Base-by-base conservation (phyloP, 2,888 invertebrate genomes). In the Drosophila lutescens region DNA sequence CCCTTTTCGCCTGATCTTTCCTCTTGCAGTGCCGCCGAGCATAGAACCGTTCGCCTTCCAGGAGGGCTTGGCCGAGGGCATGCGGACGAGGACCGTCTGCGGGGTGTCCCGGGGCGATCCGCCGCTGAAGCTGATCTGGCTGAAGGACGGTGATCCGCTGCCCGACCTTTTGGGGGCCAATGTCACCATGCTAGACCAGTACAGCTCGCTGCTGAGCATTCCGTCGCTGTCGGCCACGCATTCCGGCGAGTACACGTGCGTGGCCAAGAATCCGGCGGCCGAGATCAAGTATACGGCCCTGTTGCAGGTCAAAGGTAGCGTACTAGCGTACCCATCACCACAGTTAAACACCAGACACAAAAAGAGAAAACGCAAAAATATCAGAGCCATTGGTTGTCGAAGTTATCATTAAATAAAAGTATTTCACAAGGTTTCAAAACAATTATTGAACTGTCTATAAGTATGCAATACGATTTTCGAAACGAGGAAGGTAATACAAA, bases 11-110 rank as follows among this genome's bases (percentile, higher is more conserved):
- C 40, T 87, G 65, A 78, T 79, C 65, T 79, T 66, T 87, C 75
- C 86, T 80, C 82, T 93, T 93, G 92, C 95, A 96, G 96, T 96
- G 94, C 96, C 96, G 93, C 96, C 96, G 93, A 95, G 95, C 94
- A 96, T 96, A 94, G 95, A 95, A 94, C 95, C 96, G 93, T 96
- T 96, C 94, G 94, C 94, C 93, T 96, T 96, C 94, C 95, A 95
- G 95, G 96, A 95, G 93, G 95, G 95, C 92, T 94, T 96, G 92
- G 95, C 95, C 92, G 95, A 96, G 93, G 95, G 95, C 93, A 95
- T 95, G 95, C 94, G 96, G 92, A 96, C 96, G 85, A 94, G 96
- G 92, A 95, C 95, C 91, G 95, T 96, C 91, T 96, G 96, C 93
- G 95, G 96, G 91, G 95, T 96, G 91, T 95, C 95, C 92, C 94